Evolutionary conservation across 1,140 invertebrate species (phyloP), one percentile per base, ranked within the genome.

Genomic region (Dufourea novaeangliae): DNA sequence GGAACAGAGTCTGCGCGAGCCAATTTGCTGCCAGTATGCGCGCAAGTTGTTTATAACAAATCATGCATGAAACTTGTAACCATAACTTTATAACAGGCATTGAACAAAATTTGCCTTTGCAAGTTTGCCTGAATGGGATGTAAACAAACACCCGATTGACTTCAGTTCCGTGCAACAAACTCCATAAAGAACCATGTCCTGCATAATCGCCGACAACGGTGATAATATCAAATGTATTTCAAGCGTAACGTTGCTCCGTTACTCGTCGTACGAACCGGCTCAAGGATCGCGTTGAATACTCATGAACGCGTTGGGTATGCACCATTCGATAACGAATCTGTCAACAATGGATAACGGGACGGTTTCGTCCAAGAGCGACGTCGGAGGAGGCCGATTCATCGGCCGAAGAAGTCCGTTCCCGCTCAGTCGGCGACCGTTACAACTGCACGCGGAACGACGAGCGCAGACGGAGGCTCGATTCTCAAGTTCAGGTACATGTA

Each of bases 311-410:
- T 63, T 41, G 27, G 20, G 44, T 54, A 62, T 62, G 77, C 76
- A 27, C n/a, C 39, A 22, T 63, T 78, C 52, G 76, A 73, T 54
- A 74, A 75, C 63, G 70, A 75, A 61, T 67, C 71, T 61, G 62
- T 74, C 62, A 39, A 78, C 67, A 79, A 75, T 80, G 69, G 70
- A 50, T 69, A 74, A 79, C 80, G 69, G 78, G 37, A 72, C 46
- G 22, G 27, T 14, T 44, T 41, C 17, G 20, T 46, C 22, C 20
- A 17, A 41, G 56, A 50, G 12, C n/a, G n/a, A n/a, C n/a, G 17
- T 50, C 54, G 22, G 10, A 37, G 34, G 4, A 41, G 57, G 69
- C 7, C 46, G 66, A 70, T 39, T 63, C 68, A 25, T 70, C 22
- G 32, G 12, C 27, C n/a, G 73, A 76, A 61, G 64, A 69, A 69